Conservation (phyloP, 2,113 vertebrate genomes). For the Forbesichthys papilliferus region DNA sequence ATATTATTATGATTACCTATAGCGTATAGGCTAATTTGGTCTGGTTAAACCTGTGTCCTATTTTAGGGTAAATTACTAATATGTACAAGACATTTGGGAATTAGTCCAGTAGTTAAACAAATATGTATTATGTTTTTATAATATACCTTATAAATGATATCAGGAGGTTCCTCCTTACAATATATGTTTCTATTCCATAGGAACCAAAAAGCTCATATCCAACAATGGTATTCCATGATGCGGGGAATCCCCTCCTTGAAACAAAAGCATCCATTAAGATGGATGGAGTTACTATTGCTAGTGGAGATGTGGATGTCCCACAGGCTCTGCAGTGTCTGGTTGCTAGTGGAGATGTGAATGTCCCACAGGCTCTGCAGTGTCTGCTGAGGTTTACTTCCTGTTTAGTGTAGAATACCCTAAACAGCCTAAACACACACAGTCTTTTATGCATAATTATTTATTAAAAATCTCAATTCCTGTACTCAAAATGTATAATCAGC, state of each 20-base stretch:
- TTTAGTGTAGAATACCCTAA: constrained; percentile 1
- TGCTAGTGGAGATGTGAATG: background rate
- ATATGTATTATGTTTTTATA: too few relatives aligned
- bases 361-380: background rate
- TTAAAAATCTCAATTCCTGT: background rate
- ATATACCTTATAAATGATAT: background rate
- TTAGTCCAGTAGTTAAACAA: too few relatives aligned
- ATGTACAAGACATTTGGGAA: too few relatives aligned
- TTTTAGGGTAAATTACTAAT: too few relatives aligned
- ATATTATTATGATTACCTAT: background rate
- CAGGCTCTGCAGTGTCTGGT: constrained; percentile 5
- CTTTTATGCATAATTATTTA: constrained; percentile 3
- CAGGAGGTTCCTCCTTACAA: background rate
- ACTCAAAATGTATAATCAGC: constrained; percentile 2
- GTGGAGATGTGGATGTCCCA: background rate
- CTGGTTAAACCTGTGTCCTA: too few relatives aligned
- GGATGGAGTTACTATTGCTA: background rate
- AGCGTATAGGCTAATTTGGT: background rate
- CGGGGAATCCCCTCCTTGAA: constrained; percentile 2
- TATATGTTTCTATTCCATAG: constrained; percentile 4
- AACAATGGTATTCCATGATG: constrained; percentile 1
- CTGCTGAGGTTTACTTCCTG: constrained; percentile 8
- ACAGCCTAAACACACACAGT: background rate
- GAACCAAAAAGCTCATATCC: constrained; percentile 2
- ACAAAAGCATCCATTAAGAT: constrained; percentile 6